Base-by-base conservation (phyloP, 64 coral and sea anemone genomes). In the Acropora yongei region DNA sequence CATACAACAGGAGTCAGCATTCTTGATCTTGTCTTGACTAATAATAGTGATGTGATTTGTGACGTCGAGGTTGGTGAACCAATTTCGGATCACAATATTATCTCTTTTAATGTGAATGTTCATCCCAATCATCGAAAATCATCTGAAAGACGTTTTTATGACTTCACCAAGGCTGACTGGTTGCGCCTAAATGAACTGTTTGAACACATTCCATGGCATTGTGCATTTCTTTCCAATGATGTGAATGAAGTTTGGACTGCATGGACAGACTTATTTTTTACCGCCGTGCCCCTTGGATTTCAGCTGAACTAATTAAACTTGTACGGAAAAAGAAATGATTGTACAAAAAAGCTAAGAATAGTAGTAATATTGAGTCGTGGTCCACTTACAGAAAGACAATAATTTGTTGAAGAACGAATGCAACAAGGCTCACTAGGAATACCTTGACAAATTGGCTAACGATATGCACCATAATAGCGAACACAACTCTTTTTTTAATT, bases 381-480 rank as follows among this genome's bases (percentile, higher is more conserved):
- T 71, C 83, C 4, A 68, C 61, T 46, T 86, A 72, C 44, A 86
- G 72, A 71, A 86, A 72, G 9, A 41, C 74, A 17, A 79, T 55
- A 79, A 90, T 78, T 61, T 90, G 75, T 61, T 90, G 18, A 80
- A 44, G 50, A 90, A 44, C 65, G 50, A 78, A 90, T 90, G 88
- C 45, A 90, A 90, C 63, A 44, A 79, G 60, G 75, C 75, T 13
- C 57, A 76, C 43, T 90, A 57, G 88, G 88, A 90, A 16, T 90
- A 90, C 60, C 50, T 90, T 1, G 11, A 73, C 18, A 81, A 91
- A 50, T 80, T 81, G 41, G 88, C 88, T 30, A 90, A 81, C 46
- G 16, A 90, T 72, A 69, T 69, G 77, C 77, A 90, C n/a, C 44
- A 90, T 17, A 55, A 80, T 3, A 69, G 50, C 44, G 66, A 91